Percentiles rank a stretch among this genome's conserved stretches.
These are phyloP conservation scores for Pseudopodoces humilis DNA, from an alignment of 2,113 vertebrate species.

Conservation along the genomic window DNA sequence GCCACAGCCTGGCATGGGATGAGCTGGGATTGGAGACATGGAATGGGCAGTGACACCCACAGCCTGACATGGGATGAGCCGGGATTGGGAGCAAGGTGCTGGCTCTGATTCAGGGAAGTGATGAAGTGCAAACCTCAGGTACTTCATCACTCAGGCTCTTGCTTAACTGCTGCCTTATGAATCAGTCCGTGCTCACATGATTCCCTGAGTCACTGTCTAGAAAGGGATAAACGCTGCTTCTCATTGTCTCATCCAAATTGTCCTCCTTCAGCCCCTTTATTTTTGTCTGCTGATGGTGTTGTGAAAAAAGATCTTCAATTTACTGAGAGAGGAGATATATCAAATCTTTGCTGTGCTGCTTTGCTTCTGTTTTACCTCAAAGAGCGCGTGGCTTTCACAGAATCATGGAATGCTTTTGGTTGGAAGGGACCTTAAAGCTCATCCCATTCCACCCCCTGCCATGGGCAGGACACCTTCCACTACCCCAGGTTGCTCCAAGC, in stretches of 20 bases:
- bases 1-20: too few relatives aligned
- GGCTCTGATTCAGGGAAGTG: not conserved
- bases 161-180: not conserved
- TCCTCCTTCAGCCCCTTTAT: not conserved
- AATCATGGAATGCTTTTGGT: not conserved
- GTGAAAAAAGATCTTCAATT: not conserved
- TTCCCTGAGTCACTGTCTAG: not conserved
- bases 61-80: too few relatives aligned
- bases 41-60: too few relatives aligned
- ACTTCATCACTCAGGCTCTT: not conserved
- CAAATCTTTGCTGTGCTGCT: not conserved
- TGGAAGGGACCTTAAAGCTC: not conserved
- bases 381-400: fast-evolving
- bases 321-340: not conserved
- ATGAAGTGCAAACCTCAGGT: not conserved
- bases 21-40: too few relatives aligned
- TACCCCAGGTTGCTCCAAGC: not conserved
- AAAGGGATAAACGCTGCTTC: not conserved
- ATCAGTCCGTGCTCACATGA: not conserved
- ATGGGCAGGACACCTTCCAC: not conserved
- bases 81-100: not conserved
- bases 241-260: not conserved
- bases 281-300: not conserved
- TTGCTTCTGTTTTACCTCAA: not conserved
- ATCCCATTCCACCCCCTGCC: not conserved